These are phyloP conservation scores for Parnassius glacialis DNA, from an alignment of 2,888 invertebrate species.

Conservation along the genomic window DNA sequence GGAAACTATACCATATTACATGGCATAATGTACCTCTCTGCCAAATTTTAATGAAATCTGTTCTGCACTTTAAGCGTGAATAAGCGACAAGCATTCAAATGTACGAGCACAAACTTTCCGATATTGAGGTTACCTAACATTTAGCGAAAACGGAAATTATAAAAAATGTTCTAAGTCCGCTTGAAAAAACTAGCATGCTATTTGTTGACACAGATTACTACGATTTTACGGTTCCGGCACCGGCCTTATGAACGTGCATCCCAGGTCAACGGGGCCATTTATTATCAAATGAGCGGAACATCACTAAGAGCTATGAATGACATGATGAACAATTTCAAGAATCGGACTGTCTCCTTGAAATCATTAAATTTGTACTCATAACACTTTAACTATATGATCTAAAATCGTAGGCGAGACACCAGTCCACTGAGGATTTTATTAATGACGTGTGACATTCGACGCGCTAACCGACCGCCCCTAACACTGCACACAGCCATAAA, in stretches of 20 bases:
- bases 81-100: no score
- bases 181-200: slow-evolving; percentile 21
- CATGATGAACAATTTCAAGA: slow-evolving; percentile 21
- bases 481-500: slow-evolving; percentile 49
- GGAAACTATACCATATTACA: no score
- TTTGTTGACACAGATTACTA: slow-evolving; percentile 31
- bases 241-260: slow-evolving; percentile 22
- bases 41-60: no score
- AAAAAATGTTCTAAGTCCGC: not conserved
- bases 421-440: slow-evolving; percentile 43
- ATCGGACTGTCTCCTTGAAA: not conserved
- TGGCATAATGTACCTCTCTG: no score
- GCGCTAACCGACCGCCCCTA: slow-evolving; percentile 56
- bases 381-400: slow-evolving; percentile 8
- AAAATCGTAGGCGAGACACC: slow-evolving; percentile 28
- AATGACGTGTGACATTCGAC: slow-evolving; percentile 63
- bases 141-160: no score
- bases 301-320: slow-evolving; percentile 27
- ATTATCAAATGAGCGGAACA: slow-evolving; percentile 31
- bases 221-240: slow-evolving; percentile 33
- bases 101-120: no score
- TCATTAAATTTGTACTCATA: slow-evolving; percentile 22
- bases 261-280: slow-evolving; percentile 30
- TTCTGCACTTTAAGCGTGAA: no score
- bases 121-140: no score